Conservation (phyloP, 2,888 invertebrate species). For the Gymnocheta viridis region DNA sequence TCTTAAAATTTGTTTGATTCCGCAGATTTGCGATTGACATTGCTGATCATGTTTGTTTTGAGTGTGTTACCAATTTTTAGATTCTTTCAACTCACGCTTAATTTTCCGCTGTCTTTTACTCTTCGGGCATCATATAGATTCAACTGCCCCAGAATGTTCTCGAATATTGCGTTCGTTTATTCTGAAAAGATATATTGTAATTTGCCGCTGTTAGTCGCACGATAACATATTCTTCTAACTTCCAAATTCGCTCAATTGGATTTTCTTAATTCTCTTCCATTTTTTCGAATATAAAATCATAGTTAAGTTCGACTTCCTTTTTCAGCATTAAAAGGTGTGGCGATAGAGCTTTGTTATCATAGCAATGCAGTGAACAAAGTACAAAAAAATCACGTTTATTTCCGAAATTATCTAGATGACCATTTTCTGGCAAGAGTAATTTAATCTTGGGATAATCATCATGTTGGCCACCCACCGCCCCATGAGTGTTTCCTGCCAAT, state of each 20-base stretch:
- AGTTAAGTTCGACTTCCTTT: background rate
- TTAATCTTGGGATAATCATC: conserved; percentile 36
- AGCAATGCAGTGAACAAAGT: conserved; percentile 43
- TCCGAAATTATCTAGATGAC: conserved; percentile 5
- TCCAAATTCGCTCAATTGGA: conserved; percentile 14
- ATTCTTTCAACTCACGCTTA: conserved; percentile 36
- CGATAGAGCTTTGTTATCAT: conserved; percentile 8
- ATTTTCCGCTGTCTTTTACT: conserved; percentile 13
- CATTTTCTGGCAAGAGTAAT: conserved; percentile 26
- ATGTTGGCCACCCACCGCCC: conserved; percentile 31
- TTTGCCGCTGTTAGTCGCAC: conserved; percentile 25
- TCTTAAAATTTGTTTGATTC: too few species aligned
- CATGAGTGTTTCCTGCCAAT: conserved; percentile 22
- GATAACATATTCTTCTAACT: conserved; percentile 46
- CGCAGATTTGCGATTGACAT: too few species aligned
- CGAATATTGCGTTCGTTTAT: conserved; percentile 23
- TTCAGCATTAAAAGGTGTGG: conserved; percentile 42
- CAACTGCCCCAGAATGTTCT: conserved; percentile 4
- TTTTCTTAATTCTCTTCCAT: conserved; percentile 7
- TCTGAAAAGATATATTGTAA: background rate
- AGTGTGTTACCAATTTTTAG: too few species aligned
- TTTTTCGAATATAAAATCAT: conserved; percentile 38
- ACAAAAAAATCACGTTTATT: conserved; percentile 53
- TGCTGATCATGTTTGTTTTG: too few species aligned
- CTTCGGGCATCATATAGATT: background rate